Base-by-base conservation (phyloP, 2,888 invertebrate species). In the Chalcosyrphus nemorum region DNA sequence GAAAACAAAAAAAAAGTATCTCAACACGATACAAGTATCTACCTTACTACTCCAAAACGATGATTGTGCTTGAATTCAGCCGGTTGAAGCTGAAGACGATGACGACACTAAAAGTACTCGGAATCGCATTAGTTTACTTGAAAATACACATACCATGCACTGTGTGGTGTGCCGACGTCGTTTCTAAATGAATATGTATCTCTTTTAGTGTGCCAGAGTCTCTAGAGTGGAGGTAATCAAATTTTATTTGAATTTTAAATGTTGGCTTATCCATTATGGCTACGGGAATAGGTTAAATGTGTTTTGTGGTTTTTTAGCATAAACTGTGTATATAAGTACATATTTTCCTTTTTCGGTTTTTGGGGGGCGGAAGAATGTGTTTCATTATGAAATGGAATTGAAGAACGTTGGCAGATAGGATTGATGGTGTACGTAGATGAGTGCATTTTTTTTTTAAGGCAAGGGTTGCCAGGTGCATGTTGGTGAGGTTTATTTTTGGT, bases 51-150 rank as follows among this genome's bases (percentile, higher is more conserved):
- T 82, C 66, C 63, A 77, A 68, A 82, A 82, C 57, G 68, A 82
- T 68, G 65, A 82, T 61, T 57, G 65, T 80, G 11, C 17, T 52
- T 57, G 54, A 13, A 9, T n/a, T 32, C 15, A 27, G 29, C 15
- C 5, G 52, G 41, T 21, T 45, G 43, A 43, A 29, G 45, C 11
- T 15, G 24, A 75, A 56, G 68, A 43, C 59, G 61, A 63, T 82
- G 82, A 82, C 82, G 82, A 84, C 80, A 78, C 84, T 70, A 54
- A 19, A 82, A 74, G 80, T 80, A 80, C 84, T 84, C 57, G 74
- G 84, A 80, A 84, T 84, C 84, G 78, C 80, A 84, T 74, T 78
- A 84, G 52, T 75, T 78, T 75, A 84, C 84, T 84, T 84, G 84
- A 84, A 65, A 74, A 77, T 77, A 68, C 63, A 68, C 78, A 74